Evolutionary conservation across 1,140 invertebrate genomes (phyloP), one percentile per base, ranked within the genome.

Genomic region (Diplogasteroides magnus): DNA sequence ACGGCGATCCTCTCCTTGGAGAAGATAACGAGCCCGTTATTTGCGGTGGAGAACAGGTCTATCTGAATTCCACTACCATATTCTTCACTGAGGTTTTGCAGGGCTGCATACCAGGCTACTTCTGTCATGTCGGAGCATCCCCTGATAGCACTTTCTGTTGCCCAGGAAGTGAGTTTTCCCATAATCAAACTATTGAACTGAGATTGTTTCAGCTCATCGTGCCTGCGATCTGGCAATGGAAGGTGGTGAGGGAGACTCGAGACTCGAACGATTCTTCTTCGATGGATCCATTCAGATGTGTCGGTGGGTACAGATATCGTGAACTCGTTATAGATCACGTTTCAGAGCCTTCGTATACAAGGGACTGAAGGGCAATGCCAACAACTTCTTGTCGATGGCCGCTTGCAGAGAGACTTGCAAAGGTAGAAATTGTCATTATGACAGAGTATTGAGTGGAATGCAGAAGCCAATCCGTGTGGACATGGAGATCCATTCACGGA

Each of bases 371-470:
- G 79, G 79, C 57, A 92, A 92, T 79, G 85, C 86, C 57, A 92
- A 92, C 79, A 91, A 91, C 81, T 96, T 93, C 87, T 57, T 79
- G 19, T 85, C 87, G 81, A 87, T 88, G 83, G 87, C 88, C 72
- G 87, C 88, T 82, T 96, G 93, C 83, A 66, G 76, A 27, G 67
- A 77, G 26, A 57, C 69, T 65, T 77, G 76, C 48, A 64, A 65
- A 64, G 72, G 73, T 76, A 37, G 32, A 29, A 31, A 1, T 2
- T 1, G 23, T 55, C 65, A 26, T 61, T 26, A 11, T 61, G 6
- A 11, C 59, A 26, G 3, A 26, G 25, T 29, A 11, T 61, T 29
- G 25, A 61, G n/a, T 26, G n/a, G 25, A n/a, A 1, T 71, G 72
- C 37, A 77, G 75, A 80, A 64, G 61, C 73, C 26, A 81, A 82